Percentiles rank a stretch among this genome's conserved stretches.
phyloP scores from a whole-genome alignment of 2,888 invertebrate genomes.

The Dugesia japonica region DNA sequence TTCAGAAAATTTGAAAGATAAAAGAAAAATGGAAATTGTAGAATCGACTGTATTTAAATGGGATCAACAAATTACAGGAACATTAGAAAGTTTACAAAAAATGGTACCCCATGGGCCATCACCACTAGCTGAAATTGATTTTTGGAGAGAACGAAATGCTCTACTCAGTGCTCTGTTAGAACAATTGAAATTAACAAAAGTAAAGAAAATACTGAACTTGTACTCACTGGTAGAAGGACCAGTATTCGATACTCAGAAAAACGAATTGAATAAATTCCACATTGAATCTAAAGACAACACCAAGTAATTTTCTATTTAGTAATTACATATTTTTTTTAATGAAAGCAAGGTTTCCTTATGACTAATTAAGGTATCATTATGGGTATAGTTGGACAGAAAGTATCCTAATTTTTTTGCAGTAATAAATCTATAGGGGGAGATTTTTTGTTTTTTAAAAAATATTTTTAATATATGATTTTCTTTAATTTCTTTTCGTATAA shows the following conservation, averaged over 20 bases:
- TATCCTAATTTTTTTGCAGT: no score
- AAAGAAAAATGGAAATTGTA: constrained; percentile 49
- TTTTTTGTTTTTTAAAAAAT: no score
- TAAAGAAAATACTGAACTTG: constrained; percentile 54
- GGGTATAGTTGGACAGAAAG: no score
- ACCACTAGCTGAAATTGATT: constrained; percentile 67
- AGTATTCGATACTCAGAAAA: constrained; percentile 55
- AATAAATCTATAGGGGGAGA: no score
- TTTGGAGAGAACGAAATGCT: constrained; percentile 67
- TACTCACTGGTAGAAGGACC: constrained; percentile 53
- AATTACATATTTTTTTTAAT: no score
- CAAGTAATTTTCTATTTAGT: constrained; percentile 27
- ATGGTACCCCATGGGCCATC: constrained; percentile 56
- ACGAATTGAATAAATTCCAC: constrained; percentile 56
- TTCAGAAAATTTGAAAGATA: constrained; percentile 44
- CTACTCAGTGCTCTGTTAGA: constrained; percentile 64
- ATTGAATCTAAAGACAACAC: constrained; percentile 63
- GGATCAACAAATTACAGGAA: constrained; percentile 48
- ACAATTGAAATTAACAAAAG: constrained; percentile 61
- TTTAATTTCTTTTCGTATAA: no score
- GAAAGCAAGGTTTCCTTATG: no score
- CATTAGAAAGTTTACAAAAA: constrained; percentile 30
- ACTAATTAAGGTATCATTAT: no score
- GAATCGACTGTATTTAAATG: constrained; percentile 51
- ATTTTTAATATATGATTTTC: no score